Percentiles rank a stretch among this genome's conserved stretches.
phyloP scores from a whole-genome alignment of 1,140 invertebrate species.

The Leptinotarsa lineolata region DNA sequence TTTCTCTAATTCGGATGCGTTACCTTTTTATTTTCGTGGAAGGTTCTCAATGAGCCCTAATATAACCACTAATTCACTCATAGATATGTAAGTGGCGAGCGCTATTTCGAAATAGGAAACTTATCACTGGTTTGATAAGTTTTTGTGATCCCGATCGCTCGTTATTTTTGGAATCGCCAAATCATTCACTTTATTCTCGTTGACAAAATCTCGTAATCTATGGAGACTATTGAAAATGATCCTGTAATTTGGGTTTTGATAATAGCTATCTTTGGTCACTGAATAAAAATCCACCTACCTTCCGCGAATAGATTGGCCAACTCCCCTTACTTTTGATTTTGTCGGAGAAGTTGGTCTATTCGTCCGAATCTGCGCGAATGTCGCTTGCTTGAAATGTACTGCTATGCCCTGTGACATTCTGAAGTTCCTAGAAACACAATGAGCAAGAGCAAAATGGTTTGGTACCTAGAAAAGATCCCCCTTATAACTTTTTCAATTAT shows the following conservation, averaged over 20 bases:
- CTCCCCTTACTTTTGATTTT: background rate
- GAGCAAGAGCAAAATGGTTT: background rate
- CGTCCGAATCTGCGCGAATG: background rate
- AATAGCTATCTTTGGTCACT: background rate
- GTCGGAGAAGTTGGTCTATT: background rate
- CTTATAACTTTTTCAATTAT: background rate
- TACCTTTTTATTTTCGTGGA: no score
- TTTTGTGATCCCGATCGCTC: background rate
- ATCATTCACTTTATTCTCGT: background rate
- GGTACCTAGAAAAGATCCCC: background rate
- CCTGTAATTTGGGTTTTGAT: background rate
- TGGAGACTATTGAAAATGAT: background rate
- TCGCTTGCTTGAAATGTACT: background rate
- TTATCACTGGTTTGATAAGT: constrained; percentile 9
- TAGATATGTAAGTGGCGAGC: background rate
- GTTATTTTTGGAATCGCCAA: constrained; percentile 3
- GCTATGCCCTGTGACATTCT: constrained; percentile 4
- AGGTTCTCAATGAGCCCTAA: no score
- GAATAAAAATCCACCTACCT: background rate
- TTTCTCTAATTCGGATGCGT: no score
- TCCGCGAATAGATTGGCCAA: constrained; percentile 4
- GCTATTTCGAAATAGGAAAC: no score
- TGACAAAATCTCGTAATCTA: constrained; percentile 12
- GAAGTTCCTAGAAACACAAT: constrained; percentile 7
- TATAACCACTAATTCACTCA: background rate